These are phyloP conservation scores for Cheracebus regulus DNA, from an alignment of 2,797 vertebrate species.

Conservation along the genomic window DNA sequence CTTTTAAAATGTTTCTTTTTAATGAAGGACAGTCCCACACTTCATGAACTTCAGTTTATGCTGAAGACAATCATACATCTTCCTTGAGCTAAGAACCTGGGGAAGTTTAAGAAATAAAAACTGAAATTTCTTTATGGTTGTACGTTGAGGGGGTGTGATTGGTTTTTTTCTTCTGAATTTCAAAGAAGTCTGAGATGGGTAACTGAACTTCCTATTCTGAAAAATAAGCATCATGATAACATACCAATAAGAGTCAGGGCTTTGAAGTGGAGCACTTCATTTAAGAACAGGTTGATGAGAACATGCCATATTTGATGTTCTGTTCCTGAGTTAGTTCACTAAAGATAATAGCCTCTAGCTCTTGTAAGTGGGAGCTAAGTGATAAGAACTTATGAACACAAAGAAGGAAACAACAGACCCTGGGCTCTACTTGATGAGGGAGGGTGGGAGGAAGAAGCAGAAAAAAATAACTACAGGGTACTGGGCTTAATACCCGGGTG, in stretches of 20 bases:
- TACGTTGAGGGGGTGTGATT: neutral
- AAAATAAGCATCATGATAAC: neutral
- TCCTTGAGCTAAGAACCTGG: neutral
- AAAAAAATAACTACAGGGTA: neutral
- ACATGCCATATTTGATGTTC: neutral
- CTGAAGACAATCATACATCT: neutral
- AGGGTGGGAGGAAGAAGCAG: neutral
- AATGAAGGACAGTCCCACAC: conserved; percentile 32
- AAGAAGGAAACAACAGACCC: neutral
- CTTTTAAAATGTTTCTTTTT: neutral
- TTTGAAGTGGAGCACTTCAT: neutral
- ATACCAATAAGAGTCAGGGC: neutral
- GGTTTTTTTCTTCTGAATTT: neutral
- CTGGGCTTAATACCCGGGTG: neutral
- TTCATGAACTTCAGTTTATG: conserved; percentile 1
- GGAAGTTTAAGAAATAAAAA: neutral
- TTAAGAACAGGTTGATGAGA: neutral
- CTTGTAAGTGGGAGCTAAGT: neutral
- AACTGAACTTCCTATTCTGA: neutral
- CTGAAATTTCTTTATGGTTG: neutral
- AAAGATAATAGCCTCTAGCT: neutral
- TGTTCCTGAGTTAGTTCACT: neutral
- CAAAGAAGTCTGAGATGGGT: neutral
- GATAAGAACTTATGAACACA: neutral
- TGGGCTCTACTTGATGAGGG: neutral